Percentiles rank a stretch among this genome's conserved stretches.
Conservation (phyloP, 2,888 invertebrate genomes). For the Osmoderma eremita region DNA sequence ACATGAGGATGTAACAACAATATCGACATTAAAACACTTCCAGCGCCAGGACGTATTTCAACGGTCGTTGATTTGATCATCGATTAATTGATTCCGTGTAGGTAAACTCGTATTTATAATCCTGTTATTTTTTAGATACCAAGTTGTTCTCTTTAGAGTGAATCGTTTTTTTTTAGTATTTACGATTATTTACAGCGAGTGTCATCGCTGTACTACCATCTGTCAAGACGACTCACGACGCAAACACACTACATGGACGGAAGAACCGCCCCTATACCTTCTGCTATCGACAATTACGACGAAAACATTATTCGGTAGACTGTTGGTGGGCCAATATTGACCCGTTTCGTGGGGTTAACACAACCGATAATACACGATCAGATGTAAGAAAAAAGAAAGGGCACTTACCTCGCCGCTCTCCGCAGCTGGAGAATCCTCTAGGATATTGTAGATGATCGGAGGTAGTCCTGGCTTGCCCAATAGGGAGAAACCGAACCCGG, state of each 20-base stretch:
- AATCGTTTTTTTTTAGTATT: neutral
- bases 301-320: neutral
- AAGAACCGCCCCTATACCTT: constrained; percentile 34
- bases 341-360: neutral
- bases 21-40: too few species aligned
- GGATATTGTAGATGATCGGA: constrained; percentile 92
- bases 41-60: too few species aligned
- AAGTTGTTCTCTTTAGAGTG: too few species aligned
- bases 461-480: constrained; percentile 91
- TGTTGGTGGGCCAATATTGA: neutral
- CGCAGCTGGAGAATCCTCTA: constrained; percentile 92
- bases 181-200: neutral
- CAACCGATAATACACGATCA: too few species aligned
- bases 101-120: too few species aligned
- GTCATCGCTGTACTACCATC: constrained; percentile 22
- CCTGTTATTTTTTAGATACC: too few species aligned
- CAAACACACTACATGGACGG: neutral
- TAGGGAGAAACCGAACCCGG: constrained; percentile 91
- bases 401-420: constrained; percentile 85
- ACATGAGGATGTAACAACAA: too few species aligned
- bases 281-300: neutral
- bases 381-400: neutral
- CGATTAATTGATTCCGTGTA: too few species aligned
- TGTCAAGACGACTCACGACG: constrained; percentile 13
- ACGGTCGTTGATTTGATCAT: too few species aligned